Evolutionary conservation across 2,797 vertebrate species (phyloP).

Genomic region (Linurgus olivaceus): DNA sequence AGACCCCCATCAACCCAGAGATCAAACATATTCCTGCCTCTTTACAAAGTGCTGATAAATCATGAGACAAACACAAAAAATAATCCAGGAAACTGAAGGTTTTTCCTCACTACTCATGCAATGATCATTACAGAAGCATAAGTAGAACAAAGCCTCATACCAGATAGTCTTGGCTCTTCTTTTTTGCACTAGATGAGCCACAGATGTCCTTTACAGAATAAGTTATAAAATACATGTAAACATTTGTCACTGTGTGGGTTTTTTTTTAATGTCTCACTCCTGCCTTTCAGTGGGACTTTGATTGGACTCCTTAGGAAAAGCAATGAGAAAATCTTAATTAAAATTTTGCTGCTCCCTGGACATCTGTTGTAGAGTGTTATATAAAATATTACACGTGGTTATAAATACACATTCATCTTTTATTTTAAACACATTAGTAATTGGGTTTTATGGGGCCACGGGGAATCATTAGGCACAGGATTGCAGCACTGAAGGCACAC

Average conservation of each 20-base stretch:
- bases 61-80: neutral
- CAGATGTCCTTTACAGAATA: neutral
- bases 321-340: constrained; percentile 60
- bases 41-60: neutral
- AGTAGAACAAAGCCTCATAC: neutral
- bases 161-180: neutral
- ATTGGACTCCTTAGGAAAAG: constrained; percentile 21
- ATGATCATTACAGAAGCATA: neutral
- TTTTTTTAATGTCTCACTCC: constrained; percentile 5
- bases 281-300: constrained; percentile 1
- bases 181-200: neutral
- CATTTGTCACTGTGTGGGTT: neutral
- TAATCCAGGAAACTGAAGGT: neutral
- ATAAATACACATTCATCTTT: constrained; percentile 42
- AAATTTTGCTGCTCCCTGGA: constrained; percentile 54
- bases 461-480: neutral
- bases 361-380: constrained; percentile 52
- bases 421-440: constrained; percentile 53
- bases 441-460: constrained; percentile 1
- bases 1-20: neutral
- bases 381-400: constrained; percentile 43
- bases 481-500: neutral
- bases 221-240: constrained; percentile 49
- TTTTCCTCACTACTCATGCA: neutral
- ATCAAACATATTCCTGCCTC: neutral